Evolutionary conservation across 2,113 vertebrate genomes (phyloP).

Genomic region (Notothenia coriiceps): DNA sequence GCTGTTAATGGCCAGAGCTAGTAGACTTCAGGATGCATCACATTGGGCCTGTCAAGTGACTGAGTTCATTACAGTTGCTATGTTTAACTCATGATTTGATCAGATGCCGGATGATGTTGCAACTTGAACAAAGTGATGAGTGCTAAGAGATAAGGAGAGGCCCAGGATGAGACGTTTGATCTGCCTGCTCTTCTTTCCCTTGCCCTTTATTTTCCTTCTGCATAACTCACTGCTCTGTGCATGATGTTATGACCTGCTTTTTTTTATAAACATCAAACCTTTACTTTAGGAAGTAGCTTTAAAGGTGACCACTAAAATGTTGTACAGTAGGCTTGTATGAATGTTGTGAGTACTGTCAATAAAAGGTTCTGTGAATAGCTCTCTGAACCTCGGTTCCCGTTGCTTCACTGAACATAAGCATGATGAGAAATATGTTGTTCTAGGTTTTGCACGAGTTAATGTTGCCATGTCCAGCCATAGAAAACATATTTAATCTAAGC

Average conservation of each 20-base stretch:
- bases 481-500: neutral
- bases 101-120: conserved; percentile 53
- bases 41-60: neutral
- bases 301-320: conserved; percentile 52
- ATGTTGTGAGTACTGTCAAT: conserved; percentile 77
- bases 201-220: conserved; percentile 20
- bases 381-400: neutral
- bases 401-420: conserved; percentile 14
- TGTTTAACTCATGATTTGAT: neutral
- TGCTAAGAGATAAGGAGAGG: neutral
- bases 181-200: conserved; percentile 12
- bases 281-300: conserved; percentile 60
- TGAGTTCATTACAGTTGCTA: neutral
- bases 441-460: conserved; percentile 2
- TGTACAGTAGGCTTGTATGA: conserved; percentile 71
- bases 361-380: conserved; percentile 71
- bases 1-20: neutral
- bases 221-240: conserved; percentile 48
- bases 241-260: conserved; percentile 55
- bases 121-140: conserved; percentile 26
- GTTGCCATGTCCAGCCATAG: neutral
- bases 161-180: conserved; percentile 20
- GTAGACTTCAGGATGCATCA: neutral
- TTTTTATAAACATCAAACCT: conserved; percentile 28
- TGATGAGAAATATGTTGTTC: neutral